Conservation (phyloP, 2,888 invertebrate species). For the Rotaria macrura region DNA sequence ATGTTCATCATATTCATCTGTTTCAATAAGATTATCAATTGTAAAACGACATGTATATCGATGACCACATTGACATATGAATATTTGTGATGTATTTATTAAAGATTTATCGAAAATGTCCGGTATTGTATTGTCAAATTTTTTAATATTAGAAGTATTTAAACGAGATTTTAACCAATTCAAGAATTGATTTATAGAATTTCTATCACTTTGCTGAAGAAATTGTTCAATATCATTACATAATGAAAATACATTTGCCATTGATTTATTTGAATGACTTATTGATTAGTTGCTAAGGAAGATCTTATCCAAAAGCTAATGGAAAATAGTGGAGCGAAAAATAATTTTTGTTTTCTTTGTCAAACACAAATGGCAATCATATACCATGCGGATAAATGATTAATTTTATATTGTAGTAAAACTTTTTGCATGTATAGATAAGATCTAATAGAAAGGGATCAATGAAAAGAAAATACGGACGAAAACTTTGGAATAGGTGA, state of each 20-base stretch:
- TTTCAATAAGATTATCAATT: neutral
- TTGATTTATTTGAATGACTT: neutral
- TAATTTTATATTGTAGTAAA: too few relatives aligned
- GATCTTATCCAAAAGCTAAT: neutral
- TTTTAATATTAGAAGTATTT: neutral
- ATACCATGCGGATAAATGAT: too few relatives aligned
- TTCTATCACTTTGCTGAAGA: neutral
- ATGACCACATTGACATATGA: neutral
- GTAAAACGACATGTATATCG: neutral
- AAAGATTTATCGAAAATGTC: neutral
- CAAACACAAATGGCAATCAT: too few relatives aligned
- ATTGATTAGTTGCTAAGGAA: slow-evolving; percentile 10
- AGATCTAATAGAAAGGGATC: too few relatives aligned
- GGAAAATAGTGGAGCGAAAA: neutral
- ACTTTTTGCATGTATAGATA: too few relatives aligned
- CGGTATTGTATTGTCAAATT: too few relatives aligned
- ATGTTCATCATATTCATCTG: neutral
- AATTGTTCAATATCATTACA: slow-evolving; percentile 7
- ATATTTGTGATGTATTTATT: neutral
- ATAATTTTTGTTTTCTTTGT: neutral
- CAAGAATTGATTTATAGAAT: neutral
- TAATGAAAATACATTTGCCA: neutral
- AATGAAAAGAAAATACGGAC: too few relatives aligned
- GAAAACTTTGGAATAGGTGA: too few relatives aligned
- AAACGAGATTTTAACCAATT: neutral